Conservation (phyloP, 1,140 invertebrate genomes). For the Pseudomyrmex gracilis region DNA sequence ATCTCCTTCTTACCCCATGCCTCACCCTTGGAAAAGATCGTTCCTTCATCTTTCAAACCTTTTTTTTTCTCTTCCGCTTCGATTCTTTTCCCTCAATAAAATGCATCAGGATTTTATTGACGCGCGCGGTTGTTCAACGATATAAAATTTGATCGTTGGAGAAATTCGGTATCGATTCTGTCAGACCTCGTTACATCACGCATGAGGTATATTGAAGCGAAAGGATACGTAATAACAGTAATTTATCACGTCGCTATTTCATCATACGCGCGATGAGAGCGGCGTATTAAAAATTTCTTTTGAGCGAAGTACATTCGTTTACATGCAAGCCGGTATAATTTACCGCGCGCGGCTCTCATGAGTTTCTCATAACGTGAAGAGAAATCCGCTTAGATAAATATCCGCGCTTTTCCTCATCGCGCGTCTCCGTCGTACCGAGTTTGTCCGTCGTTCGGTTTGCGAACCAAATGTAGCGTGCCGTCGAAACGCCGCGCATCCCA, state of each 20-base stretch:
- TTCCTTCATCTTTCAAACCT: constrained; percentile 38
- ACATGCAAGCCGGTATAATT: constrained; percentile 17
- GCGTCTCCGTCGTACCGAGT: background rate
- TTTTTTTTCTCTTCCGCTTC: constrained; percentile 14
- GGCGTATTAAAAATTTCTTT: constrained; percentile 44
- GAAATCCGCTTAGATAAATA: constrained; percentile 52
- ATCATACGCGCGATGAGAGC: background rate
- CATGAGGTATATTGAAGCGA: constrained; percentile 15
- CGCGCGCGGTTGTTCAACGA: background rate
- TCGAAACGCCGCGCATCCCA: constrained; percentile 13
- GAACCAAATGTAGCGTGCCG: constrained; percentile 33
- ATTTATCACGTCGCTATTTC: constrained; percentile 37
- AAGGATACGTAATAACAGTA: constrained; percentile 44
- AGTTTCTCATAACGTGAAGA: constrained; percentile 18
- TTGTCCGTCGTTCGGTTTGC: constrained; percentile 20
- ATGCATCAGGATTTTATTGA: background rate
- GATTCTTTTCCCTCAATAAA: constrained; percentile 11
- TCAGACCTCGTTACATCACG: background rate
- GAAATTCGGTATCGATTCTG: constrained; percentile 2
- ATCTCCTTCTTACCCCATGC: constrained; percentile 10
- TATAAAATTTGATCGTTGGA: background rate
- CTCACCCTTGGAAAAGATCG: constrained; percentile 7
- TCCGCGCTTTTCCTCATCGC: constrained; percentile 29
- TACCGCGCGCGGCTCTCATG: background rate
- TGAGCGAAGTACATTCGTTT: constrained; percentile 37